phyloP scores from a whole-genome alignment of 2,888 invertebrate genomes.

The Monoplex corrugatus region DNA sequence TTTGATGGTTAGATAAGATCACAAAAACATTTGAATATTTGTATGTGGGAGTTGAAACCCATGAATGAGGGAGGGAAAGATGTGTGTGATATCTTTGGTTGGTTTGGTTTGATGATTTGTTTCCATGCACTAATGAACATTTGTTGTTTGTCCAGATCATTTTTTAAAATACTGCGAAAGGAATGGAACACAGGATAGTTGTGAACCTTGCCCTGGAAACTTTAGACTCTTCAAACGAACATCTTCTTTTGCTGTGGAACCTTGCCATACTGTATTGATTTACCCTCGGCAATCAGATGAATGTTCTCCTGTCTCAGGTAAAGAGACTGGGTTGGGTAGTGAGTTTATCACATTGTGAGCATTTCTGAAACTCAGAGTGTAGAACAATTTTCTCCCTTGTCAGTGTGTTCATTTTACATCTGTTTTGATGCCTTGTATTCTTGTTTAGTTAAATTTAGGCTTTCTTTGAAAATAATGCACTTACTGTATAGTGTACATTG shows the following conservation, averaged over 20 bases:
- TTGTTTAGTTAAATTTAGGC: too few relatives aligned
- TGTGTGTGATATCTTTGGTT: too few relatives aligned
- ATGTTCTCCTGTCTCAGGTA: neutral
- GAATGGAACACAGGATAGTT: conserved; percentile 35
- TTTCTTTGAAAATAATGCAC: too few relatives aligned
- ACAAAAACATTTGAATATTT: too few relatives aligned
- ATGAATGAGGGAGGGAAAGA: too few relatives aligned
- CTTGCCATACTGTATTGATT: neutral
- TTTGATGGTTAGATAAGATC: too few relatives aligned
- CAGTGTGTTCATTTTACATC: neutral
- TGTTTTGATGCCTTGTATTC: neutral
- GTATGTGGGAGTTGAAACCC: too few relatives aligned
- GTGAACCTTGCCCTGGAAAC: neutral
- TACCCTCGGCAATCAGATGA: neutral
- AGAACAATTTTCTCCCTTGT: neutral
- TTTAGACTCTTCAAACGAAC: conserved; percentile 37
- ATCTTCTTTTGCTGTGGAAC: conserved; percentile 37
- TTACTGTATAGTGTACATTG: too few relatives aligned
- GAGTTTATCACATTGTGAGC: too few relatives aligned
- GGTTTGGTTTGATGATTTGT: too few relatives aligned
- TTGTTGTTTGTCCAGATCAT: conserved; percentile 37
- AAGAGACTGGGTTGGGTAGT: too few relatives aligned
- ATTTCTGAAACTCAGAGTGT: neutral
- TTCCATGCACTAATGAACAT: too few relatives aligned
- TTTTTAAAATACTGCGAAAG: conserved; percentile 1